Base-by-base conservation (phyloP, 1,140 invertebrate genomes). In the Episyrphus balteatus region DNA sequence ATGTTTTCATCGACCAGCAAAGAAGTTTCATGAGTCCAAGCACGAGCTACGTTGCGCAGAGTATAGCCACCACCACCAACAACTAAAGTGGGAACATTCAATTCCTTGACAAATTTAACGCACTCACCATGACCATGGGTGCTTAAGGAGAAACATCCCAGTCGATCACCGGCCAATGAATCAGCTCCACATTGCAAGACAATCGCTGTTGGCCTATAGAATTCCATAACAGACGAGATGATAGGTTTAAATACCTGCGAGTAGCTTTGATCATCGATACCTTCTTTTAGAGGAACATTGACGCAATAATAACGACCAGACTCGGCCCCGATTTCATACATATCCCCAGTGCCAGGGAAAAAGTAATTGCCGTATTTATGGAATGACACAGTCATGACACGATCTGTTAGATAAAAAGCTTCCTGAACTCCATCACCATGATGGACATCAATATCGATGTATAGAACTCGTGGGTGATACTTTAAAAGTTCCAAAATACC, bases 341-440 rank as follows among this genome's bases (percentile, higher is more conserved):
- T 98, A 68, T 98, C 92, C 1, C 95, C 92, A 11, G 94, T 98
- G 1, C 94, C 93, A 1, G 96, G 96, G 61, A 99, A 99, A 67
- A 97, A 98, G 58, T 90, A 96, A 61, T 96, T 94, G 8, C 95
- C 96, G 70, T 97, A 99, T 72, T 98, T 97, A 63, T 99, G 96
- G 69, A 99, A 99, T 15, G 92, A 97, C 2, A 98, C 94, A 0
- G 96, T 99, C 96, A 99, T 99, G 0, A 99, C 96, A 41, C 96
- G 73, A 70, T 99, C 96, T 0, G 95, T 98, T 1, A 97, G 73
- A 65, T 99, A 98, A 73, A 99, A 99, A 1, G 96, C 96, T 73
- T 99, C 96, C 70, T 99, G 94, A 0, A 99, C 96, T 1, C 96
- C 96, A 73, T 99, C 96, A 0, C 96, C 96, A 70, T 99, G 97